These are phyloP conservation scores for Cyrtorhinus lividipennis DNA, from an alignment of 1,140 invertebrate genomes.

Conservation along the genomic window DNA sequence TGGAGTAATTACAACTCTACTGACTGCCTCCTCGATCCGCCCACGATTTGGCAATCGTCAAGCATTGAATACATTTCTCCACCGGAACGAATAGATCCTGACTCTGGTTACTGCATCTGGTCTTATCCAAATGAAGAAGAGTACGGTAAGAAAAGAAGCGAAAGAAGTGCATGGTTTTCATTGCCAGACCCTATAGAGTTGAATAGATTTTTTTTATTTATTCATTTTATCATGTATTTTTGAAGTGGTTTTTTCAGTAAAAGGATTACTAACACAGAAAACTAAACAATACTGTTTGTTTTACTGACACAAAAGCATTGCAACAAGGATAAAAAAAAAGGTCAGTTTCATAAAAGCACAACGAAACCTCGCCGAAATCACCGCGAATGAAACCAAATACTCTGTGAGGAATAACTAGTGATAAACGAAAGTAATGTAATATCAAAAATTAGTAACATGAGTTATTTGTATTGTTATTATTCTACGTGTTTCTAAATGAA, in stretches of 20 bases:
- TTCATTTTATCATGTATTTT: too few relatives aligned
- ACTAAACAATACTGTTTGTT: too few relatives aligned
- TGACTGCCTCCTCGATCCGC: slow-evolving; percentile 1
- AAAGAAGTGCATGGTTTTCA: neutral
- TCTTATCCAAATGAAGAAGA: slow-evolving; percentile 13
- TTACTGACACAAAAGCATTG: too few relatives aligned
- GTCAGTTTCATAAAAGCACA: too few relatives aligned
- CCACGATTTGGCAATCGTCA: neutral
- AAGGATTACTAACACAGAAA: neutral
- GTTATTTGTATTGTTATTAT: too few relatives aligned
- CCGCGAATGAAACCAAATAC: too few relatives aligned
- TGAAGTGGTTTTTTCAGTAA: neutral
- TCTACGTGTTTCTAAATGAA: too few relatives aligned
- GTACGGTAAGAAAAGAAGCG: slow-evolving; percentile 20
- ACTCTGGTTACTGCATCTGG: slow-evolving; percentile 25
- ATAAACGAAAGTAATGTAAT: too few relatives aligned
- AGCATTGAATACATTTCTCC: slow-evolving; percentile 24
- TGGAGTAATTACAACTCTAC: neutral
- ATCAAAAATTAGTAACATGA: too few relatives aligned
- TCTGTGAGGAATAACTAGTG: too few relatives aligned
- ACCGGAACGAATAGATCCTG: slow-evolving; percentile 4
- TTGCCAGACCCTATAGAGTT: neutral
- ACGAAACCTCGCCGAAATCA: too few relatives aligned
- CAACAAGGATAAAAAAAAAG: neutral
- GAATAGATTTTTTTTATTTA: neutral